phyloP scores from a whole-genome alignment of 2,797 vertebrate genomes.

The Gobio occitaniae region DNA sequence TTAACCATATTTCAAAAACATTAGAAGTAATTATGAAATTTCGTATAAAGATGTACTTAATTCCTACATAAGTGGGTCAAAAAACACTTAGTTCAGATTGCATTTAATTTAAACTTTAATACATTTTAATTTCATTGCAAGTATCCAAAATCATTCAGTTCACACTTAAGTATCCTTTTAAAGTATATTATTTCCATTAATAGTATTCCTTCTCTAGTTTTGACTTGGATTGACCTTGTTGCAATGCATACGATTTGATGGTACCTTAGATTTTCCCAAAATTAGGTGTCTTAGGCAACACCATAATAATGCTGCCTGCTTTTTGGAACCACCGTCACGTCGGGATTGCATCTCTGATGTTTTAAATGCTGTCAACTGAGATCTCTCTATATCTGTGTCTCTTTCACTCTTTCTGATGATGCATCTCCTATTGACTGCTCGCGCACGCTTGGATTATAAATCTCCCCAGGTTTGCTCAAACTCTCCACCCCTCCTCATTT shows the following conservation, averaged over 20 bases:
- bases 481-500: constrained; percentile 19
- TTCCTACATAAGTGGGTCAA: background rate
- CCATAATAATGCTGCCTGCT: background rate
- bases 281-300: background rate
- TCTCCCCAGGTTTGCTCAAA: constrained; percentile 63
- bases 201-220: background rate
- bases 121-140: background rate
- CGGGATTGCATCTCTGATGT: background rate
- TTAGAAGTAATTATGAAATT: background rate
- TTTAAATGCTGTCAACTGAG: background rate
- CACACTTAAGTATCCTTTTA: background rate
- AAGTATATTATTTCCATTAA: background rate
- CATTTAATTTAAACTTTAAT: background rate
- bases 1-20: background rate
- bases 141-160: background rate
- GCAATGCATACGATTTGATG: background rate
- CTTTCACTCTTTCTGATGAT: constrained; percentile 65
- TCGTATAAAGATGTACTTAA: background rate
- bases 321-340: background rate
- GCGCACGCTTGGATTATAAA: constrained; percentile 71
- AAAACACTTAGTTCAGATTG: background rate
- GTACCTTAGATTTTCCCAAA: background rate
- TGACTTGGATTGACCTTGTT: background rate
- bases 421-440: constrained; percentile 71
- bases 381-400: constrained; percentile 64